These are phyloP conservation scores for Eretmochelys imbricata DNA, from an alignment of 2,113 vertebrate genomes.

Conservation along the genomic window DNA sequence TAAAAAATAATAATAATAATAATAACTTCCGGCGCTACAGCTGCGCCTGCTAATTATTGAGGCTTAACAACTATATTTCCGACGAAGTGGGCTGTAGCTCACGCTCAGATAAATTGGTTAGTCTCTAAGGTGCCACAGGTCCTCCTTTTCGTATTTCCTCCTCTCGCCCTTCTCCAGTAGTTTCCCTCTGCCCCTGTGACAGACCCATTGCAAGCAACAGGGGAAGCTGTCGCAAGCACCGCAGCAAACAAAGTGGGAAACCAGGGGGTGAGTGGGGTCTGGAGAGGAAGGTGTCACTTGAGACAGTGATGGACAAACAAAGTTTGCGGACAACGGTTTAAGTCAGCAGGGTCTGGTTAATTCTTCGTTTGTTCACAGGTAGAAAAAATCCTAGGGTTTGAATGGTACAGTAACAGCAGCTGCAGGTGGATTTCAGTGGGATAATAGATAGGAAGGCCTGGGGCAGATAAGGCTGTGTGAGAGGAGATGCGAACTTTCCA, in stretches of 20 bases:
- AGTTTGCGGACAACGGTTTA: rapidly evolving
- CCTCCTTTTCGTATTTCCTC: background rate
- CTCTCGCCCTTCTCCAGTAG: background rate
- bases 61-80: rapidly evolving
- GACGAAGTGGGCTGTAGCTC: no score
- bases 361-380: rapidly evolving
- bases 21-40: rapidly evolving
- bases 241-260: rapidly evolving
- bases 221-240: rapidly evolving
- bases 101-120: no score
- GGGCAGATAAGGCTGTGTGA: rapidly evolving
- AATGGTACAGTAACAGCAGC: rapidly evolving
- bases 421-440: background rate
- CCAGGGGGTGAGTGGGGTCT: rapidly evolving
- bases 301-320: background rate
- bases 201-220: background rate
- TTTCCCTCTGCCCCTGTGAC: background rate
- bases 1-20: no score
- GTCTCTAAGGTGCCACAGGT: no score
- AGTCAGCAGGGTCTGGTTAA: rapidly evolving
- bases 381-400: background rate
- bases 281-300: no score
- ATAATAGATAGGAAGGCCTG: background rate
- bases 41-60: background rate
- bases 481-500: background rate